Conservation (phyloP, 2,113 vertebrate species). For the Benitochromis conjunctus region DNA sequence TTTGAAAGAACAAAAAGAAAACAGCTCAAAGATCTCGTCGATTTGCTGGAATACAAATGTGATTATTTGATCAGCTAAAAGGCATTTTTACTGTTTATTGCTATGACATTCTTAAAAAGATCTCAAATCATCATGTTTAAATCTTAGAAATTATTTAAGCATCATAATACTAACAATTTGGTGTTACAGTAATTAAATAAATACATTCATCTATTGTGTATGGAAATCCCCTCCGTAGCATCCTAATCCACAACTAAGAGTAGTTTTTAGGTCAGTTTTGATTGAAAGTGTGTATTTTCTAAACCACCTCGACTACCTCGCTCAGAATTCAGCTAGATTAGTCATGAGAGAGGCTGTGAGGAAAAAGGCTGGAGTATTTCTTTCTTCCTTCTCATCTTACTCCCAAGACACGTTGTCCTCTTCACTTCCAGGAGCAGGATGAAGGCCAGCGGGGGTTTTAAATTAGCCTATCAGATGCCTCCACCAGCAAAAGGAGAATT, state of each 20-base stretch:
- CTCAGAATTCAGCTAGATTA: neutral
- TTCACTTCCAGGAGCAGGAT: constrained; percentile 33
- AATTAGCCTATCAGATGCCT: constrained; percentile 60
- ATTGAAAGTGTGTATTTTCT: neutral
- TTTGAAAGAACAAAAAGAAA: neutral
- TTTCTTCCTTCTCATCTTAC: constrained; percentile 20
- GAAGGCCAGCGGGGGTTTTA: constrained; percentile 48
- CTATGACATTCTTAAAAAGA: neutral
- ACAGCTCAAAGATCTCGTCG: neutral
- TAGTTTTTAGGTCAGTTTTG: neutral
- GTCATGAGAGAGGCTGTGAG: neutral
- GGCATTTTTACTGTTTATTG: neutral
- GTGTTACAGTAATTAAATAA: neutral
- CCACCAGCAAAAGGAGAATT: constrained; percentile 32
- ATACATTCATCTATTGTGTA: neutral
- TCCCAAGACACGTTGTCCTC: constrained; percentile 25
- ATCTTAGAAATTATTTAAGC: neutral
- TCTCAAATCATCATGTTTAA: neutral
- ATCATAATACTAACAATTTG: neutral
- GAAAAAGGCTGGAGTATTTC: neutral
- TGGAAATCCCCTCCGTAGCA: neutral
- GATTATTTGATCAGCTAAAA: neutral
- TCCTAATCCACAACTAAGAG: neutral
- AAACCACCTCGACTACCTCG: neutral
- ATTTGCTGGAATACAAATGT: neutral